Evolutionary conservation across 2,888 invertebrate genomes (phyloP), one percentile per base, ranked within the genome.

Genomic region (Trichogramma dendrolimi): DNA sequence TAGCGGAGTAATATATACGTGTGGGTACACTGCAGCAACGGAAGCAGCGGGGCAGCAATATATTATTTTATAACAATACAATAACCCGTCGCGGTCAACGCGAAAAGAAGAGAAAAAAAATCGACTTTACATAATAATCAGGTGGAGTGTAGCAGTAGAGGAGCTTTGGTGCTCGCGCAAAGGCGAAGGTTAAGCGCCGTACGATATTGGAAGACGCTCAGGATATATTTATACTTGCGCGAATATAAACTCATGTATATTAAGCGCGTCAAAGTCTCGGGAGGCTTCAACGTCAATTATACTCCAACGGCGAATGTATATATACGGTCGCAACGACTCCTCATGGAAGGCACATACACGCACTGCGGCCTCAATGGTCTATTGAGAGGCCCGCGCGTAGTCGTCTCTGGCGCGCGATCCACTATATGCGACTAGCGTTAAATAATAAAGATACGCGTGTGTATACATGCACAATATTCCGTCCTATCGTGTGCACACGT

Each of bases 261-360:
- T 27, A 27, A 27, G 27, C 1, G 27, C 27, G 27, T 69, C 71
- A 70, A 69, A 71, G 73, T 74, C 74, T 71, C 74, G 71, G 71
- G 71, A 73, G 71, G 71, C 73, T 74, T 71, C 70, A 73, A 70
- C 75, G 74, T 77, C 76, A 77, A 77, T 77, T 78, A 78, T 27
- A 27, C 27, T 27, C 27, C 27, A 27, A 27, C 27, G 27, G 27
- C 2, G 27, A 27, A 27, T 27, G 27, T 27, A 27, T 77, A 77
- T 77, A 74, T 74, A 72, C 72, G 73, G 77, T 77, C 74, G 77
- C 76, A 77, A 78, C 75, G 76, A 76, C 75, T 76, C 77, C 77
- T 76, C 75, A 2, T 27, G 74, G 75, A 77, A 78, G 75, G 27
- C 27, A 2, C 27, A 27, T 3, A 27, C 27, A 27, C 27, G 3